Conservation (phyloP, 1,140 invertebrate species). For the Meteorus sp. region DNA sequence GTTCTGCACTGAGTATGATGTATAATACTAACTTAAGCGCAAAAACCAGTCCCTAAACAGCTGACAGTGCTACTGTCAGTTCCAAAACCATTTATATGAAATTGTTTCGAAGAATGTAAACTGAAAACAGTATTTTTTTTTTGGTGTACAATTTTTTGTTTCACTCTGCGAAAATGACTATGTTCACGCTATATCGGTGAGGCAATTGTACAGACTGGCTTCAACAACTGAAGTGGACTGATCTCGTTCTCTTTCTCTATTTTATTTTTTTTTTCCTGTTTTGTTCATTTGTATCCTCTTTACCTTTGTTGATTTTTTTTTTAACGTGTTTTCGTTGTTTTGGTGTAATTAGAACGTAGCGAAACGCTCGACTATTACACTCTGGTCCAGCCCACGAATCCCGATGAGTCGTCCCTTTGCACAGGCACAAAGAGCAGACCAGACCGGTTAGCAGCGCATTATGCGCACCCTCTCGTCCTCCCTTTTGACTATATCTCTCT, state of each 20-base stretch:
- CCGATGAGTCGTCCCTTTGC: slow-evolving; percentile 27
- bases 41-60: slow-evolving; percentile 46
- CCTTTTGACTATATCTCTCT: too few species aligned
- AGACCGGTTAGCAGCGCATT: slow-evolving; percentile 11
- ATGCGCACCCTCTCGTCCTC: slow-evolving; percentile 1
- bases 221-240: neutral
- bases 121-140: too few species aligned
- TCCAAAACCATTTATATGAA: slow-evolving; percentile 35
- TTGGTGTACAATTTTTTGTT: too few species aligned
- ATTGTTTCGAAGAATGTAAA: neutral
- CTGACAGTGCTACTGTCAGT: slow-evolving; percentile 41
- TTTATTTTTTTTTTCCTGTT: neutral
- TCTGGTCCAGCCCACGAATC: slow-evolving; percentile 24
- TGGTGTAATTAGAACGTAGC: slow-evolving; percentile 23
- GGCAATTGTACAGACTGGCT: too few species aligned
- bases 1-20: slow-evolving; percentile 29
- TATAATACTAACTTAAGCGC: slow-evolving; percentile 47
- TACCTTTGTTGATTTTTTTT: too few species aligned
- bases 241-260: neutral
- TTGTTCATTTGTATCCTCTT: too few species aligned
- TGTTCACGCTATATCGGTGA: too few species aligned
- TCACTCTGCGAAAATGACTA: too few species aligned
- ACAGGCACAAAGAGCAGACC: slow-evolving; percentile 14
- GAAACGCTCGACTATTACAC: slow-evolving; percentile 23
- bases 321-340: slow-evolving; percentile 5